Evolutionary conservation across 2,113 vertebrate species (phyloP), one percentile per base, ranked within the genome.

Genomic region (Podilymbus podiceps): DNA sequence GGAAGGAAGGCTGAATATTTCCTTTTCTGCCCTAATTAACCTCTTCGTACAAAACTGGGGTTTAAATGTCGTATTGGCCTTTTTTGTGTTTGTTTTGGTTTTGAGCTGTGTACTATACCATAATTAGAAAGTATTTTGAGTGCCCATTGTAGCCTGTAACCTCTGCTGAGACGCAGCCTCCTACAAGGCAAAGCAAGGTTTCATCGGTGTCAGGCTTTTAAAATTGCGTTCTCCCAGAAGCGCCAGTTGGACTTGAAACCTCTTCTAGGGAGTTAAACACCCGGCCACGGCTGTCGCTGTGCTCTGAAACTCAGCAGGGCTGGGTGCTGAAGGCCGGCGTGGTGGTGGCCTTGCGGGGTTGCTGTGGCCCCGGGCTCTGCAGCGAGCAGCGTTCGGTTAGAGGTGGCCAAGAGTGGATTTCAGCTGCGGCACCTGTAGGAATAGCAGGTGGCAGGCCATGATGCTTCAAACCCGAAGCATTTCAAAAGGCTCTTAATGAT

Each of bases 381-480:
- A 0, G 9, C 5, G 1, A 11, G 18, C 12, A 8, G 4, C 13
- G 7, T 16, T 35, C 1, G 5, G 27, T 10, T 31, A 52, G 81
- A 67, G 49, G 3, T 38, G 80, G 53, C 56, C 28, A 2, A 2
- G 30, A 1, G 19, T 24, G 46, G 62, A 11, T 21, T 22, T 56
- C 53, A 71, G 12, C 42, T 42, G 59, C 76, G 47, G 93, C 60
- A 12, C 44, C 63, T 38, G 2, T 1, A 20, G 89, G 20, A 66
- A 9, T 35, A 23, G 9, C n/a, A 7, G 40, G 88, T 4, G 42
- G 24, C 31, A 81, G 28, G 16, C 12, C 12, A 0, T 0, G 49
- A 10, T 7, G 11, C 50, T 40, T 53, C 40, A 40, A 40, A 30
- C 24, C 55, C 6, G 6, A 12, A 46, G 53, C 63, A 5, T 73